Evolutionary conservation across 2,888 invertebrate genomes (phyloP).

Genomic region (Zhuqinia jingwanae): DNA sequence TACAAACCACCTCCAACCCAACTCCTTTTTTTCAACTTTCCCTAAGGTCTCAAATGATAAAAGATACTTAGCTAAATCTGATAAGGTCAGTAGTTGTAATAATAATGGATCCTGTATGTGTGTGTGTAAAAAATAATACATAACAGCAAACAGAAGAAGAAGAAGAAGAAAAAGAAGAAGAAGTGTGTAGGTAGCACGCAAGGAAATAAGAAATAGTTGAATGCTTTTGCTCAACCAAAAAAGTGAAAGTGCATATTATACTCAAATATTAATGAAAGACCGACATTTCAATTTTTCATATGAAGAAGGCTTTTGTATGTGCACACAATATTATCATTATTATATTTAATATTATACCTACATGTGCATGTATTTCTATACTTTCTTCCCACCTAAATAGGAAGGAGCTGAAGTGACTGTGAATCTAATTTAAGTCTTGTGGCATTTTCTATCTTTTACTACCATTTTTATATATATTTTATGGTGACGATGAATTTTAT

Average conservation of each 20-base stretch:
- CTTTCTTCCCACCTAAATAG: too few relatives aligned
- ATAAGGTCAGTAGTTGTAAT: constrained; percentile 69
- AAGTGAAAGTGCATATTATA: constrained; percentile 64
- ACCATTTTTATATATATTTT: neutral
- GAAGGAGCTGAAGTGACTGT: neutral
- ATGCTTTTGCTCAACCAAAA: constrained; percentile 19
- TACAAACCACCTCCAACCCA: neutral
- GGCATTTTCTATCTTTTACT: constrained; percentile 43
- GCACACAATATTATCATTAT: too few relatives aligned
- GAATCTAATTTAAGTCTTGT: constrained; percentile 45
- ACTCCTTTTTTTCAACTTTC: neutral
- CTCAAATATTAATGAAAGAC: constrained; percentile 64
- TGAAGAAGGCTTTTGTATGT: neutral
- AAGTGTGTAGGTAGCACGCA: neutral
- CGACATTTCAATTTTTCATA: constrained; percentile 71
- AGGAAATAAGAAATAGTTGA: constrained; percentile 17
- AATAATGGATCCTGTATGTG: constrained; percentile 20
- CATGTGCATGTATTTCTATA: constrained; percentile 11
- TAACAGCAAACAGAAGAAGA: neutral
- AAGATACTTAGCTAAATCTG: constrained; percentile 34
- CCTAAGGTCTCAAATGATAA: neutral
- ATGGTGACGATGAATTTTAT: neutral
- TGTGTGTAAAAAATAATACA: neutral
- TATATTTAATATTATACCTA: constrained; percentile 31
- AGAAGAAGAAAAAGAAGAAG: constrained; percentile 3